phyloP scores from a whole-genome alignment of 2,888 invertebrate species.

The Orthosia gracilis region DNA sequence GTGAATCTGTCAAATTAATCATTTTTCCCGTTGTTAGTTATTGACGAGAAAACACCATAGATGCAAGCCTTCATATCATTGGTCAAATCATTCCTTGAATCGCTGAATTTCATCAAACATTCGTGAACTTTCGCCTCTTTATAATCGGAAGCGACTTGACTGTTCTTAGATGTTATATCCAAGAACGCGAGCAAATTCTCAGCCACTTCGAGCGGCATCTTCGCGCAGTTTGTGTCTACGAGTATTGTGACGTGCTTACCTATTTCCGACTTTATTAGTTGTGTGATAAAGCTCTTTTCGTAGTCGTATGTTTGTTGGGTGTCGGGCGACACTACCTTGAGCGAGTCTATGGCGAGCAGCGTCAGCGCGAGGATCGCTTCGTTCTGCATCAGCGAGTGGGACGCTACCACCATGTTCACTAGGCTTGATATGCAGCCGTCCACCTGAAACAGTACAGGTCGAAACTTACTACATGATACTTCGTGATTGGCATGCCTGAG shows the following conservation, averaged over 20 bases:
- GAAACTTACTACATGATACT: neutral
- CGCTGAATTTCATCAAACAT: slow-evolving; percentile 79
- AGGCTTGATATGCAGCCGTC: slow-evolving; percentile 94
- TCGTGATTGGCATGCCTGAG: too few species aligned
- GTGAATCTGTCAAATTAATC: slow-evolving; percentile 41
- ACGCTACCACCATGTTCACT: slow-evolving; percentile 95
- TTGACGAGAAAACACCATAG: slow-evolving; percentile 70
- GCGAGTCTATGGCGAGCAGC: slow-evolving; percentile 88
- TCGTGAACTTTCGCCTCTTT: slow-evolving; percentile 81
- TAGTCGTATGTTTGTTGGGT: slow-evolving; percentile 72
- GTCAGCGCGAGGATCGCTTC: slow-evolving; percentile 95
- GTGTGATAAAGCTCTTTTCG: slow-evolving; percentile 77
- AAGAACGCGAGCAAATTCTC: slow-evolving; percentile 89
- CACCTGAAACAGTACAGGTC: slow-evolving; percentile 79
- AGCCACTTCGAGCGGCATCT: slow-evolving; percentile 88
- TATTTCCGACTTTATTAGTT: slow-evolving; percentile 88
- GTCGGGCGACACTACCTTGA: slow-evolving; percentile 71
- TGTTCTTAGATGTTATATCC: slow-evolving; percentile 84
- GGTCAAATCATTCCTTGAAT: slow-evolving; percentile 80
- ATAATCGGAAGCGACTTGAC: slow-evolving; percentile 79
- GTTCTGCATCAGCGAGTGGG: slow-evolving; percentile 97
- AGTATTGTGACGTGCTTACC: slow-evolving; percentile 88
- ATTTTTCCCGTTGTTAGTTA: slow-evolving; percentile 71
- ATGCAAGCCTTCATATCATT: slow-evolving; percentile 77
- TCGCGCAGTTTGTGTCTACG: slow-evolving; percentile 86